These are phyloP conservation scores for Elysia chlorotica DNA, from an alignment of 1,140 invertebrate species.

Conservation along the genomic window DNA sequence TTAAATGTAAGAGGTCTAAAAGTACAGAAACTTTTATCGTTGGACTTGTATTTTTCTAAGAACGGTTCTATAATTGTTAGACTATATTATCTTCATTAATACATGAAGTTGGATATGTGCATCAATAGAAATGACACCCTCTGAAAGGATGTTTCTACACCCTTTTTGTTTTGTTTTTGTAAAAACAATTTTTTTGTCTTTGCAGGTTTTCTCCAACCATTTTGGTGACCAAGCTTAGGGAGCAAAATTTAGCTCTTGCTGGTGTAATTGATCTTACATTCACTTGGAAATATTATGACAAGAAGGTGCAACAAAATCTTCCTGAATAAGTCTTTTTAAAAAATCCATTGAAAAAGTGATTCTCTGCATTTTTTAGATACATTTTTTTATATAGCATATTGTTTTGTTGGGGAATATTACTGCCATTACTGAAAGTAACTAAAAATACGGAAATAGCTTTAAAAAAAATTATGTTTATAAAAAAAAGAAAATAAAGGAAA, in stretches of 20 bases:
- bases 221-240: slow-evolving; percentile 54
- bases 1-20: no score
- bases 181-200: background rate
- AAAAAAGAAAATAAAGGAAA: no score
- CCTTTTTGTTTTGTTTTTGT: no score
- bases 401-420: background rate
- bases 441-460: background rate
- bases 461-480: background rate
- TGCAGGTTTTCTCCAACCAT: slow-evolving; percentile 37
- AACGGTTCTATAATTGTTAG: background rate
- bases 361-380: no score
- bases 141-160: no score
- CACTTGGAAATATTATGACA: slow-evolving; percentile 71
- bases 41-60: no score
- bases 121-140: no score
- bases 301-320: slow-evolving; percentile 45
- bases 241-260: slow-evolving; percentile 67
- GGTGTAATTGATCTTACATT: slow-evolving; percentile 74
- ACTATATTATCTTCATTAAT: background rate
- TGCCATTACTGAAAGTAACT: background rate
- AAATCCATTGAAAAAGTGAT: no score
- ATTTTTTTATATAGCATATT: no score
- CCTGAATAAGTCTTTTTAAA: background rate
- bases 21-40: no score
- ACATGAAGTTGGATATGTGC: background rate